Conservation (phyloP, 2,113 vertebrate genomes). For the Pseudorectes ferrugineus region DNA sequence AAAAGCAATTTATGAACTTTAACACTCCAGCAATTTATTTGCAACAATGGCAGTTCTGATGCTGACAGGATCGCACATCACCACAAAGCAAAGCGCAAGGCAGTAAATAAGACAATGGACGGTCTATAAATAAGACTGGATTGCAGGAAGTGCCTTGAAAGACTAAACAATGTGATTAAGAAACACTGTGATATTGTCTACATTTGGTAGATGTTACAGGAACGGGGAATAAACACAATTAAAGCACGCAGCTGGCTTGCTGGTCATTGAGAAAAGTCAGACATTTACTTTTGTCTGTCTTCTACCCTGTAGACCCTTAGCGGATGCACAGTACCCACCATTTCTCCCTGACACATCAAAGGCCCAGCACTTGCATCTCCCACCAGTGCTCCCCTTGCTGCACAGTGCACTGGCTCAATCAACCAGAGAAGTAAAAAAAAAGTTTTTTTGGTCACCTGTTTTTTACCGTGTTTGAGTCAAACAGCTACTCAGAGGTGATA, state of each 20-base stretch:
- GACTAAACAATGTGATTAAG: not conserved
- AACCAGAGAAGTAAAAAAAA: not conserved
- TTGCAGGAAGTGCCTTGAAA: not conserved
- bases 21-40: not conserved
- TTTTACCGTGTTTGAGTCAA: not conserved
- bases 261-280: not conserved
- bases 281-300: not conserved
- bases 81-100: not conserved
- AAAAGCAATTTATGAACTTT: not conserved
- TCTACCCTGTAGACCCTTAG: not conserved
- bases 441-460: not conserved
- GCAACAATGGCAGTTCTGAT: not conserved
- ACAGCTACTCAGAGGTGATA: not conserved
- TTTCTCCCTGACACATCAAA: not conserved
- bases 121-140: not conserved
- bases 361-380: not conserved
- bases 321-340: rapidly evolving
- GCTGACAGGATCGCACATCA: not conserved
- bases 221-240: not conserved
- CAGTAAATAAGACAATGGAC: not conserved
- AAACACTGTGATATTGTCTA: not conserved
- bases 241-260: not conserved
- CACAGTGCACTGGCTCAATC: not conserved
- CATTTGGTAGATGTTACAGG: not conserved
- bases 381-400: rapidly evolving